A percentile compares a stretch with the other conserved stretches of the same genome.
phyloP scores from a whole-genome alignment of 2,888 invertebrate genomes.

The Cephus rjabovi region DNA sequence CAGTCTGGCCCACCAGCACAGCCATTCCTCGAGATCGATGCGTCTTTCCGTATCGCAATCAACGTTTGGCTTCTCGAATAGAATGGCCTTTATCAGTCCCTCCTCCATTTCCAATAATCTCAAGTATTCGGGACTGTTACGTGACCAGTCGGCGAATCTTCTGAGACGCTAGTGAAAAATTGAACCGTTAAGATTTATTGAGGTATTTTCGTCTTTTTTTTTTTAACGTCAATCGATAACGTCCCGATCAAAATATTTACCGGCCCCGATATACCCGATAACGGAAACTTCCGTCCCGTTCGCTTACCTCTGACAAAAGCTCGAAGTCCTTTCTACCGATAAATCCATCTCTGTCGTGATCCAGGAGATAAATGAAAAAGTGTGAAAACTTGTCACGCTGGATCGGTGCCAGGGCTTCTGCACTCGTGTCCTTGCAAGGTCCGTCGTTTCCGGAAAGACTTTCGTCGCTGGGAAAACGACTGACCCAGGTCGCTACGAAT shows the following conservation, averaged over 20 bases:
- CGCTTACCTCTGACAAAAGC: conserved; percentile 74
- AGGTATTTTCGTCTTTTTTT: not conserved
- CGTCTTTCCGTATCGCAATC: conserved; percentile 24
- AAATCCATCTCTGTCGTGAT: conserved; percentile 79
- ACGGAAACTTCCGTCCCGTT: not conserved
- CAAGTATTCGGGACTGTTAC: conserved; percentile 79
- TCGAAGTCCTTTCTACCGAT: conserved; percentile 79
- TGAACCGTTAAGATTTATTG: conserved; percentile 17
- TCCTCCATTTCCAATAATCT: conserved; percentile 78
- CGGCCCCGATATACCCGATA: not conserved
- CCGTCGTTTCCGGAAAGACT: conserved; percentile 35
- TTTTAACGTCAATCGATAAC: not conserved
- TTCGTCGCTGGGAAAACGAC: conserved; percentile 76
- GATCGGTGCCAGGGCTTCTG: conserved; percentile 69
- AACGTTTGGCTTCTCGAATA: conserved; percentile 64
- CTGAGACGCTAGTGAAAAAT: conserved; percentile 71
- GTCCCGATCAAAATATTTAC: not conserved
- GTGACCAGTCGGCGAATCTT: conserved; percentile 83
- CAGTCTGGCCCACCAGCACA: conserved; percentile 76
- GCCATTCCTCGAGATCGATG: conserved; percentile 77
- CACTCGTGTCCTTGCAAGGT: conserved; percentile 13
- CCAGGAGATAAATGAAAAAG: conserved; percentile 78
- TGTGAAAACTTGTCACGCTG: conserved; percentile 79
- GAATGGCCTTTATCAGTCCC: conserved; percentile 78
- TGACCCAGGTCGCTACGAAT: conserved; percentile 79